phyloP scores from a whole-genome alignment of 92 coral and sea anemone species.

The Paramuricea clavata region DNA sequence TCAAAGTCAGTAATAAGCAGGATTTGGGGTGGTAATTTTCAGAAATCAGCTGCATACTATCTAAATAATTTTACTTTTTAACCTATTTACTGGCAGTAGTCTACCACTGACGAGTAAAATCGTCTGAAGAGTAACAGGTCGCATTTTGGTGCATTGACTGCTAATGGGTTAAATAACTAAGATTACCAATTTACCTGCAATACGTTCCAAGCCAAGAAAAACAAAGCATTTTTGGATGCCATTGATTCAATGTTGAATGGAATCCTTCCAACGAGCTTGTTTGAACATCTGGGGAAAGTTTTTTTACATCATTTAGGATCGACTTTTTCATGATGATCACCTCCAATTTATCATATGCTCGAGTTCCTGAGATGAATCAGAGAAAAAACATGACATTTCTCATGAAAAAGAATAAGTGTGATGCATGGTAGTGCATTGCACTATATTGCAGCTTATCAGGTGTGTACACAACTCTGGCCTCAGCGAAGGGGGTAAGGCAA shows the following conservation, averaged over 20 bases:
- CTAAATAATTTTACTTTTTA: too few relatives aligned
- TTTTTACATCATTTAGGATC: background rate
- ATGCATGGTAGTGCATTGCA: background rate
- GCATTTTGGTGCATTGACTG: too few relatives aligned
- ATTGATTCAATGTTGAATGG: background rate
- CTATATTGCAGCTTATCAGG: background rate
- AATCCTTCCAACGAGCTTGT: slow-evolving; percentile 3
- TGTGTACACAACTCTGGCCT: too few relatives aligned
- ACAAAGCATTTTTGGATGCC: too few relatives aligned
- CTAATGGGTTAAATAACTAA: background rate
- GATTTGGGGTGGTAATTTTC: too few relatives aligned
- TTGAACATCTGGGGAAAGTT: too few relatives aligned
- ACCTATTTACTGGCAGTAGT: too few relatives aligned
- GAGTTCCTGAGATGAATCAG: background rate
- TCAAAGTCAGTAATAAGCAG: too few relatives aligned
- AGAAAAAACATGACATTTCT: background rate
- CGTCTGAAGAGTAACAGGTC: too few relatives aligned
- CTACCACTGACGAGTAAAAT: too few relatives aligned
- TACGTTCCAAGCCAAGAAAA: too few relatives aligned
- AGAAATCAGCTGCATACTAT: background rate
- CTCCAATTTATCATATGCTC: background rate
- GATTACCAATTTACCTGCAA: background rate
- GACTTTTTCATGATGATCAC: background rate
- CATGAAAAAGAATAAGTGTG: background rate
- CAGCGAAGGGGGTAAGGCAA: too few relatives aligned